These are phyloP conservation scores for Ptychobarbus kaznakovi DNA, from an alignment of 2,797 vertebrate species.

Conservation along the genomic window DNA sequence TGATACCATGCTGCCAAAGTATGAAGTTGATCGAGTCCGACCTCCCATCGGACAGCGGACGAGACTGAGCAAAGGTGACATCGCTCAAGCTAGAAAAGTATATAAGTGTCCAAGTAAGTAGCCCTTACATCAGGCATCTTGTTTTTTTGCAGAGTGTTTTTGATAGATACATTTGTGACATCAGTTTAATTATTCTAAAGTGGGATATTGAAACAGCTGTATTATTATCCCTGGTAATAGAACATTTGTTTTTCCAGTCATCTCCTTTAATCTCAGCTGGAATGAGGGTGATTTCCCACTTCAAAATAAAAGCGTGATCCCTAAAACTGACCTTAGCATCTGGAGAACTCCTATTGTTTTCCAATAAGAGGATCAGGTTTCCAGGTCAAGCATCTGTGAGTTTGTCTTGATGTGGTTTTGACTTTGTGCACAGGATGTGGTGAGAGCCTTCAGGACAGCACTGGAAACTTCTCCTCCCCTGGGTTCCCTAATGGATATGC, in stretches of 20 bases:
- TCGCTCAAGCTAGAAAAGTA: constrained; percentile 92
- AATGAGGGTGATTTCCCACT: neutral
- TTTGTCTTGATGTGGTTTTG: constrained; percentile 27
- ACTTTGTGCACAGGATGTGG: constrained; percentile 83
- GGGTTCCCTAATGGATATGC: constrained; percentile 96
- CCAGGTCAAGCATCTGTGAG: constrained; percentile 24
- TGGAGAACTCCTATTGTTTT: constrained; percentile 29
- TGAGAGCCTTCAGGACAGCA: constrained; percentile 95
- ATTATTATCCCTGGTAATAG: neutral
- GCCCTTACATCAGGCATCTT: neutral
- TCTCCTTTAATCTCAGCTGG: constrained; percentile 10
- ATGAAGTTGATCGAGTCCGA: constrained; percentile 87
- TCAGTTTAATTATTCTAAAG: neutral
- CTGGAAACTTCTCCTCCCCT: constrained; percentile 95
- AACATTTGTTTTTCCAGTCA: constrained; percentile 13
- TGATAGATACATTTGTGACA: neutral
- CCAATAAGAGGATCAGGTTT: constrained; percentile 17
- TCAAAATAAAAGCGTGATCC: neutral
- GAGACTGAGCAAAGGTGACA: constrained; percentile 91
- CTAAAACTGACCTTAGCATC: constrained; percentile 26
- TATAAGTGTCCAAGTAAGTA: constrained; percentile 92
- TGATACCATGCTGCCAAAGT: constrained; percentile 94
- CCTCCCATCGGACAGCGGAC: constrained; percentile 94
- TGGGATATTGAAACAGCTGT: neutral
- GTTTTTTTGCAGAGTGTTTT: neutral